These are phyloP conservation scores for Sisor rabdophorus DNA, from an alignment of 2,113 vertebrate species.

Conservation along the genomic window DNA sequence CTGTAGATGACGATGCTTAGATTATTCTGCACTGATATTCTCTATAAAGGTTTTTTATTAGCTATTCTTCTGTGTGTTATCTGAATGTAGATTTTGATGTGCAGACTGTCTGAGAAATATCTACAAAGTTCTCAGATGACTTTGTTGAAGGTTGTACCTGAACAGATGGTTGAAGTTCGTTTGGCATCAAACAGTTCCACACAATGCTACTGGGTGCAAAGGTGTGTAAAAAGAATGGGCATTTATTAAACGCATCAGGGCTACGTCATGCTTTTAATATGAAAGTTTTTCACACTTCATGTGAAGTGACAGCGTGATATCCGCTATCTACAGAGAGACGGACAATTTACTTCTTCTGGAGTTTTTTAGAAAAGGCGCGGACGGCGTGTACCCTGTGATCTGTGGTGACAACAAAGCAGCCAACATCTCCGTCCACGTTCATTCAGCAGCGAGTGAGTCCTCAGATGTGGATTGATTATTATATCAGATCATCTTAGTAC, in stretches of 20 bases:
- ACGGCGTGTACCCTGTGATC: slow-evolving; percentile 17
- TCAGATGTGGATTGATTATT: not conserved
- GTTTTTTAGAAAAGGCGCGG: not conserved
- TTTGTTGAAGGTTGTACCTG: slow-evolving; percentile 22
- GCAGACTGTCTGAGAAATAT: slow-evolving; percentile 30
- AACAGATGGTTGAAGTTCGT: slow-evolving; percentile 54
- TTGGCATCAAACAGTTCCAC: slow-evolving; percentile 27
- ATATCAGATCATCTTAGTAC: not conserved
- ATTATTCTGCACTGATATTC: not conserved
- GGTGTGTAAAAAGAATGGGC: slow-evolving; percentile 28
- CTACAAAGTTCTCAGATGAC: slow-evolving; percentile 39
- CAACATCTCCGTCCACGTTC: slow-evolving; percentile 21
- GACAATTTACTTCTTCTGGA: not conserved
- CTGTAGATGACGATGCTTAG: not conserved
- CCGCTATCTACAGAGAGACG: slow-evolving; percentile 22
- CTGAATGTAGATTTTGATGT: slow-evolving; percentile 47
- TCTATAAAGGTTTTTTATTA: not conserved
- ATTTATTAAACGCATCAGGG: not conserved
- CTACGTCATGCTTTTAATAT: not conserved
- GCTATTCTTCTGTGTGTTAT: not conserved
- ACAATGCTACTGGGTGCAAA: slow-evolving; percentile 33
- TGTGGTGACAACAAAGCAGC: slow-evolving; percentile 26
- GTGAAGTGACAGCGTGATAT: not conserved
- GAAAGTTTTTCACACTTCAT: not conserved
- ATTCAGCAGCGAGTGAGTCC: slow-evolving; percentile 33